Conservation (phyloP, 2,797 vertebrate genomes). For the Galagoides demidoff region DNA sequence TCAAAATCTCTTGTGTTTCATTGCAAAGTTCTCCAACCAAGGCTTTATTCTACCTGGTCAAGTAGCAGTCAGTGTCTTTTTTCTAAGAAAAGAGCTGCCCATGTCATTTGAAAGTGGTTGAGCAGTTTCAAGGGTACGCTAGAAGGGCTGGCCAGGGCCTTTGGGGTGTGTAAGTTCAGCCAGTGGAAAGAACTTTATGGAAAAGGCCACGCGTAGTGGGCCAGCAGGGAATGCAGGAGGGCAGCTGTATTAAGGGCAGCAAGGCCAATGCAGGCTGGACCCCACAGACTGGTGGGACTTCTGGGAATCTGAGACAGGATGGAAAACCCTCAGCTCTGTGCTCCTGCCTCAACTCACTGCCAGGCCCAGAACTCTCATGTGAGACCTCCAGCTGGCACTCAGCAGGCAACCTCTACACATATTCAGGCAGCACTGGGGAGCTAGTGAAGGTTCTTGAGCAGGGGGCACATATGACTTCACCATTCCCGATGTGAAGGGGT, state of each 20-base stretch:
- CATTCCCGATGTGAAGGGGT: not conserved
- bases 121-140: not conserved
- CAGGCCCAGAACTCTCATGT: not conserved
- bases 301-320: not conserved
- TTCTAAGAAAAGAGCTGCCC: not conserved
- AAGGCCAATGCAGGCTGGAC: accelerated
- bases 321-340: not conserved
- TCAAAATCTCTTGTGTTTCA: not conserved
- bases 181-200: not conserved
- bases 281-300: not conserved
- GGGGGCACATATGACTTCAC: not conserved
- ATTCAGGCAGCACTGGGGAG: not conserved
- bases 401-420: not conserved
- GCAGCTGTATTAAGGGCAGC: not conserved
- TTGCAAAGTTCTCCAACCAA: not conserved
- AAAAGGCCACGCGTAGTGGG: not conserved
- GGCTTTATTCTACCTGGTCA: not conserved
- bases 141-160: not conserved
- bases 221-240: not conserved
- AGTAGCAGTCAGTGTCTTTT: not conserved
- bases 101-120: not conserved
- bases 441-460: not conserved
- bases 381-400: not conserved
- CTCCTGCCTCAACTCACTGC: not conserved
- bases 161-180: not conserved